Base-by-base conservation (phyloP, 2,113 vertebrate genomes). In the Gadus macrocephalus region DNA sequence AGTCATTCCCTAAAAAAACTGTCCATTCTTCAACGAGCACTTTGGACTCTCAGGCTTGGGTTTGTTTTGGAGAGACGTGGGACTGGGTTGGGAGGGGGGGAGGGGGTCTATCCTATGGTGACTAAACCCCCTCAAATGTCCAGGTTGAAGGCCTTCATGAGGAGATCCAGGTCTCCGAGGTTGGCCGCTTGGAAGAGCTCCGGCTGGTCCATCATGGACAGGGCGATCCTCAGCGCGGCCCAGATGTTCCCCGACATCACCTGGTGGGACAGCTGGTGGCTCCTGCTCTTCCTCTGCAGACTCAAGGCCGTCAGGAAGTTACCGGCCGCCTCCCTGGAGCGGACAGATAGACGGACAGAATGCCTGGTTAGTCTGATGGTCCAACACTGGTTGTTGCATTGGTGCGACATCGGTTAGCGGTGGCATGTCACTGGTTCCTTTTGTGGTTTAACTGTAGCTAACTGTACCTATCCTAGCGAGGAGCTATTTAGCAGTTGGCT, bases 151-250 rank as follows among this genome's bases (percentile, higher is more conserved):
- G 97, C 97, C 89, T 90, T 91, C 88, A 99, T 91, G 64, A 99
- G 95, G 68, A 95, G 92, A 85, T 99, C 97, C 87, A 99, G 86
- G 85, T 99, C 97, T 2, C 97, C 97, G 1, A 98, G 93, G 15
- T 98, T 98, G 73, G 97, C 96, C 2, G 97, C 97, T 88, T 98
- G 97, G 80, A 96, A 98, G 78, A 99, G 95, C 89, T 98, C 97
- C 0, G 97, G 97, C 74, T 97, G 95, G 89, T 98, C 96, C 94
- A 99, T 95, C 94, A 98, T 95, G 70, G 96, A 98, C 27, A 99
- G 90, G 17, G 97, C 95, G 72, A 99, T 98, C 81, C 96, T 93
- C 81, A 99, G 91, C 31, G 97, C 97, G 8, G 97, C 92, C 97
- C 97, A 99, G 83, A 99, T 99, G 84, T 96, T 99, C 76, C 97